phyloP scores from a whole-genome alignment of 1,140 invertebrate species.

The Papilio polytes region DNA sequence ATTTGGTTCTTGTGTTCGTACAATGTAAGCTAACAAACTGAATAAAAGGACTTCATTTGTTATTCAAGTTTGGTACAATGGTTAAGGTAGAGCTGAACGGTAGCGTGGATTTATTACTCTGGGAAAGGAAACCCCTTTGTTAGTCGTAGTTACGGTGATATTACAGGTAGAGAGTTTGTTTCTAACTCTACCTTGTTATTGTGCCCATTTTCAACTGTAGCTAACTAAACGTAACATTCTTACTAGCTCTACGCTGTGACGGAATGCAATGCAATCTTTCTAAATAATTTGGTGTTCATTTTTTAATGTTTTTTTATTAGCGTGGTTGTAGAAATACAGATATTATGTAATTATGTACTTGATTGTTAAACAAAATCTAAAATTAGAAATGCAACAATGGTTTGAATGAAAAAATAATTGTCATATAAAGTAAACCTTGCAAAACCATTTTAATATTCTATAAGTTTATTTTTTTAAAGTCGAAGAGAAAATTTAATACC shows the following conservation, averaged over 20 bases:
- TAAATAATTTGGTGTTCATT: too few relatives aligned
- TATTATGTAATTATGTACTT: too few relatives aligned
- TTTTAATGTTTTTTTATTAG: too few relatives aligned
- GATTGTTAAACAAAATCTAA: too few relatives aligned
- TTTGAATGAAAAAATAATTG: too few relatives aligned
- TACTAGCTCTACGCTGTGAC: background rate
- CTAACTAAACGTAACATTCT: slow-evolving; percentile 24
- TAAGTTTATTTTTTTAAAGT: background rate
- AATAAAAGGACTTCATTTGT: slow-evolving; percentile 28
- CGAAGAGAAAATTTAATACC: background rate
- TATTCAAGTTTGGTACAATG: slow-evolving; percentile 26
- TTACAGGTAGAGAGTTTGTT: slow-evolving; percentile 3
- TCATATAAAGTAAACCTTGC: background rate
- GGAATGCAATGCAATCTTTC: background rate
- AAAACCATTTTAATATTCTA: background rate
- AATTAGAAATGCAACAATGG: too few relatives aligned
- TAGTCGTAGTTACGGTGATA: slow-evolving; percentile 10
- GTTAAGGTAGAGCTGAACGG: slow-evolving; percentile 19
- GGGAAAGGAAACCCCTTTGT: slow-evolving; percentile 23
- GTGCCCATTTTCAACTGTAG: background rate
- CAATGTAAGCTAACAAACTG: slow-evolving; percentile 22
- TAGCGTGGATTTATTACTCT: slow-evolving; percentile 13
- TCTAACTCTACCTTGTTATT: slow-evolving; percentile 16
- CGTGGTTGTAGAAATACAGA: too few relatives aligned
- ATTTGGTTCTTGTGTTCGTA: background rate